phyloP scores from a whole-genome alignment of 2,113 vertebrate species.

The Cyprichromis sp. region DNA sequence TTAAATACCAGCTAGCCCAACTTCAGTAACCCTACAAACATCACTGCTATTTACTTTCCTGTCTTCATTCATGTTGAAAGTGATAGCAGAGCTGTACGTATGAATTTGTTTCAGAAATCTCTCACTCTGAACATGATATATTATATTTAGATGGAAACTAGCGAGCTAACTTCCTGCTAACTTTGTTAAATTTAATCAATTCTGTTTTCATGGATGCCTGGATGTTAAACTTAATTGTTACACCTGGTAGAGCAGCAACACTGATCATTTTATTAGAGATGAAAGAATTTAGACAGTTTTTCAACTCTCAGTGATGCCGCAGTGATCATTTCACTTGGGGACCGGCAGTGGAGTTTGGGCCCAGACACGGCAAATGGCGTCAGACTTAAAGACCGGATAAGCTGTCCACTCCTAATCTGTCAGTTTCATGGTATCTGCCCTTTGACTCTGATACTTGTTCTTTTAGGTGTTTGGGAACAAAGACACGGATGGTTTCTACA shows the following conservation, averaged over 20 bases:
- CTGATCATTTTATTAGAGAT: not conserved
- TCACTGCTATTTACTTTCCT: not conserved
- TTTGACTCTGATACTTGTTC: not conserved
- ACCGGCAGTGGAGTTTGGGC: not conserved
- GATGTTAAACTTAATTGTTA: not conserved
- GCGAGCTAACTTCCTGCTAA: not conserved
- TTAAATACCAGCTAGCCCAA: not conserved
- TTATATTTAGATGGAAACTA: not conserved
- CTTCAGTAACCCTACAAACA: not conserved
- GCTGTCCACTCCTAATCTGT: not conserved
- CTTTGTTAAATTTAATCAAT: not conserved
- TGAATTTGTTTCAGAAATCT: not conserved
- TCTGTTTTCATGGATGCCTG: not conserved
- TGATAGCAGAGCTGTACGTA: not conserved
- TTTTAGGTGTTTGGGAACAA: slow-evolving; percentile 91
- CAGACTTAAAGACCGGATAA: not conserved
- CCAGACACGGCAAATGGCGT: not conserved
- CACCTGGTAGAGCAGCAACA: not conserved
- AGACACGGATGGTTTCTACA: slow-evolving; percentile 93
- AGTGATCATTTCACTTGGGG: not conserved
- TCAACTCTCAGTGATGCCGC: not conserved
- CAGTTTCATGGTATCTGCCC: not conserved
- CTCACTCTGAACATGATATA: not conserved
- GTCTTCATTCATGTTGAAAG: not conserved
- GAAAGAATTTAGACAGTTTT: not conserved